A percentile compares a stretch with the other conserved stretches of the same genome.
phyloP scores from a whole-genome alignment of 2,113 vertebrate species.

The Ciconia maguari region DNA sequence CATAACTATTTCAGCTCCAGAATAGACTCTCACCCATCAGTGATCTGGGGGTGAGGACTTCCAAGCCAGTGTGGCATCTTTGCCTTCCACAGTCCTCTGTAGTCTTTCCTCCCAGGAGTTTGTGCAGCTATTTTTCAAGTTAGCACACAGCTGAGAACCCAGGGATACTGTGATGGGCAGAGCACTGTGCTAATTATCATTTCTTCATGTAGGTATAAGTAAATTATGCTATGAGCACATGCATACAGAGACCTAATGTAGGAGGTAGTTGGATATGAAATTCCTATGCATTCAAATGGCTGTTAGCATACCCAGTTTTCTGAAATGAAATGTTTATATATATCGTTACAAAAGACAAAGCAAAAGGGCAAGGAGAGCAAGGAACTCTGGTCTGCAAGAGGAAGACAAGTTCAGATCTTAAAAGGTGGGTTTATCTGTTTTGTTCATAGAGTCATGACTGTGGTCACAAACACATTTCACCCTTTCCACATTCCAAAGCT shows the following conservation, averaged over 20 bases:
- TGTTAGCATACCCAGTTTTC: background rate
- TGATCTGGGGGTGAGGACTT: background rate
- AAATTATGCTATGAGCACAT: background rate
- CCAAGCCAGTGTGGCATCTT: background rate
- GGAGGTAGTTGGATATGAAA: background rate
- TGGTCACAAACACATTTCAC: background rate
- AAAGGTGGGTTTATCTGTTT: background rate
- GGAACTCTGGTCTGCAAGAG: background rate
- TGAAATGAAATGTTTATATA: background rate
- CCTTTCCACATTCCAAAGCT: background rate
- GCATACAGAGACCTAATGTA: accelerated
- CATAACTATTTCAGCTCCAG: background rate
- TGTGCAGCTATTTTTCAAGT: background rate
- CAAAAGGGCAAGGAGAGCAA: background rate
- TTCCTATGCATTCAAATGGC: background rate
- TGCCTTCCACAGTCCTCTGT: background rate
- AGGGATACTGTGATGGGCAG: background rate
- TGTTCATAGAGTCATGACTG: background rate
- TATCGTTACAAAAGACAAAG: background rate
- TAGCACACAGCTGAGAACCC: background rate
- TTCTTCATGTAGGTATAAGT: background rate
- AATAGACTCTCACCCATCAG: background rate
- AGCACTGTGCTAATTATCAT: background rate
- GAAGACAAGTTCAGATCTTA: background rate
- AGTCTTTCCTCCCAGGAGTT: background rate